These are phyloP conservation scores for Ammospiza caudacuta DNA, from an alignment of 2,113 vertebrate species.

Conservation along the genomic window DNA sequence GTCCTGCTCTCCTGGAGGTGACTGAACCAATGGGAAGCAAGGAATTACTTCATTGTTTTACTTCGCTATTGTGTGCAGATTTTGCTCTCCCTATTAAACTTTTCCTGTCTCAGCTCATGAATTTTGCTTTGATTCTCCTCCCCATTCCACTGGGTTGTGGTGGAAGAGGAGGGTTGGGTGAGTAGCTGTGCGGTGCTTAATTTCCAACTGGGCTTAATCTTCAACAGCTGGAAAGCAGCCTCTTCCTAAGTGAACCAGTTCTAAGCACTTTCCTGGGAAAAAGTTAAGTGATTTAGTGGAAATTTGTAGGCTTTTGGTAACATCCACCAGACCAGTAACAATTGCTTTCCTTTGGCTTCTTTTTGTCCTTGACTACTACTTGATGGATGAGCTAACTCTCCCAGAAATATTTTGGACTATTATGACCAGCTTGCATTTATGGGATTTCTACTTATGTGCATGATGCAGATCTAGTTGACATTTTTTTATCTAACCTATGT, in stretches of 20 bases:
- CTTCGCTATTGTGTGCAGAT: background rate
- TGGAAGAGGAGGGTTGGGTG: background rate
- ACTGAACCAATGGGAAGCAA: background rate
- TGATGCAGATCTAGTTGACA: background rate
- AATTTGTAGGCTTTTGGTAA: background rate
- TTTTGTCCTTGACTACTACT: background rate
- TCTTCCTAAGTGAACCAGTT: background rate
- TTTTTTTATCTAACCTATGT: background rate
- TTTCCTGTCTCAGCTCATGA: background rate
- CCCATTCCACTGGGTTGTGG: background rate
- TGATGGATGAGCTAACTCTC: background rate
- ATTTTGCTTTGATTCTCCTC: background rate
- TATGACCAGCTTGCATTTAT: background rate
- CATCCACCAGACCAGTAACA: background rate
- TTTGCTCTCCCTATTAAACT: background rate
- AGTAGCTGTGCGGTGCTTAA: background rate
- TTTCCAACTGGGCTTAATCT: background rate
- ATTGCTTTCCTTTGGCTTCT: rapidly evolving
- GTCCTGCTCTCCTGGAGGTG: background rate
- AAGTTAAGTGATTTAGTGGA: background rate
- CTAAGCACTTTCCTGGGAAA: background rate
- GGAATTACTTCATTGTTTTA: background rate
- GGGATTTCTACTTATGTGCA: background rate
- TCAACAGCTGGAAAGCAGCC: background rate
- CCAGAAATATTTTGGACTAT: background rate